Percentiles rank a stretch among this genome's conserved stretches.
Conservation (phyloP, 2,888 invertebrate genomes). For the Ptychoptera contaminata region DNA sequence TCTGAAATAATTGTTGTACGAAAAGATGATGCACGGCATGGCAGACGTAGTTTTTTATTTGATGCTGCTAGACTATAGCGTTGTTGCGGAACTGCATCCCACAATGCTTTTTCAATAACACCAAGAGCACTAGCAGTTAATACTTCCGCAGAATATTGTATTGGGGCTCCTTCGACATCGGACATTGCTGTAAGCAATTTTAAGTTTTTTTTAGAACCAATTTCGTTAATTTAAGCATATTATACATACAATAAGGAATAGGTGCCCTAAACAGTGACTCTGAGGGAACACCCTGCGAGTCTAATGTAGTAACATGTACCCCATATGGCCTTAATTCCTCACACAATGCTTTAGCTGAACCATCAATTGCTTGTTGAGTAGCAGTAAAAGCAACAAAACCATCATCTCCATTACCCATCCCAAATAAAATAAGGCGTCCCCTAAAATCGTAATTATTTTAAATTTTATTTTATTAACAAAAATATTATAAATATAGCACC, state of each 20-base stretch:
- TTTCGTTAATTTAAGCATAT: constrained; percentile 1
- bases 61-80: constrained; percentile 25
- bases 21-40: constrained; percentile 28
- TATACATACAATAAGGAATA: constrained; percentile 31
- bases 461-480: not conserved
- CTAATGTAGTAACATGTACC: constrained; percentile 57
- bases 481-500: not conserved
- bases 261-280: constrained; percentile 51
- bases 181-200: constrained; percentile 16
- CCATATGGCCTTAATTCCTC: constrained; percentile 51
- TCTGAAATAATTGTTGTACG: constrained; percentile 15
- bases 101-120: constrained; percentile 45
- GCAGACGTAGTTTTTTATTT: constrained; percentile 28
- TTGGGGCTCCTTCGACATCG: constrained; percentile 40
- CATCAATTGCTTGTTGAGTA: constrained; percentile 62
- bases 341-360: constrained; percentile 57
- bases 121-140: constrained; percentile 42
- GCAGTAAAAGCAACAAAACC: constrained; percentile 41
- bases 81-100: constrained; percentile 38
- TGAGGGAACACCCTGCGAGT: constrained; percentile 50
- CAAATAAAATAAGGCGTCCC: constrained; percentile 54
- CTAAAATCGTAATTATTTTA: constrained; percentile 5
- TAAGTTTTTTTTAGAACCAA: not conserved
- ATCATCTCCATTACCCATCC: constrained; percentile 32
- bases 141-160: constrained; percentile 46